Conservation (phyloP, 2,888 invertebrate species). For the Tricholauxania praeusta region DNA sequence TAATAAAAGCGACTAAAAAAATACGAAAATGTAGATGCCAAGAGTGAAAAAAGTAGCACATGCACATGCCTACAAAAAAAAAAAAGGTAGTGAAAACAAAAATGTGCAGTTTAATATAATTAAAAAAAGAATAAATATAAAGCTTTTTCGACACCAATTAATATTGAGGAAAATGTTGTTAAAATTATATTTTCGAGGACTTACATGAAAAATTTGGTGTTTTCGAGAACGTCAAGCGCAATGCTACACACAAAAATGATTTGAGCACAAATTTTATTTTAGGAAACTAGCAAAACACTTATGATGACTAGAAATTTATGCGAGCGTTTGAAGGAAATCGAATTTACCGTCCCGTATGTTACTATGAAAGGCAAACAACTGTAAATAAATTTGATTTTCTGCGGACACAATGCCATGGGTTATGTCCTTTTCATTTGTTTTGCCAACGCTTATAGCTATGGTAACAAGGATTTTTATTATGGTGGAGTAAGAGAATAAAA, state of each 20-base stretch:
- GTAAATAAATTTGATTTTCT: constrained; percentile 2
- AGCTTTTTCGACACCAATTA: constrained; percentile 5
- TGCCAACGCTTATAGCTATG: constrained; percentile 52
- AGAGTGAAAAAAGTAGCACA: constrained; percentile 1
- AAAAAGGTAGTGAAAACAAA: neutral
- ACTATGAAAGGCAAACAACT: neutral
- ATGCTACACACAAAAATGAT: neutral
- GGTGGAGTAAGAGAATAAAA: constrained; percentile 14
- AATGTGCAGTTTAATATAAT: neutral
- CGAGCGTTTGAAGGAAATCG: neutral
- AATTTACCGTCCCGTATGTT: neutral
- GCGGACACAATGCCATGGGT: neutral
- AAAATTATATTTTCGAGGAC: constrained; percentile 14
- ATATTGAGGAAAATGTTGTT: neutral
- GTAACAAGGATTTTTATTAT: constrained; percentile 42
- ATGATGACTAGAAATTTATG: constrained; percentile 15
- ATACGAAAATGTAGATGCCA: neutral
- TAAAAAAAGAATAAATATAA: neutral
- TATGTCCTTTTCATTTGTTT: constrained; percentile 47
- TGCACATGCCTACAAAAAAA: neutral
- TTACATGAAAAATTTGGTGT: neutral
- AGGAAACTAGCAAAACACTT: constrained; percentile 61
- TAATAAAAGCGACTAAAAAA: neutral
- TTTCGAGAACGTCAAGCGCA: too few species aligned
- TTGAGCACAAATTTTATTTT: constrained; percentile 57